Evolutionary conservation across 2,113 vertebrate species (phyloP), one percentile per base, ranked within the genome.

Genomic region (Edolisoma coerulescens): DNA sequence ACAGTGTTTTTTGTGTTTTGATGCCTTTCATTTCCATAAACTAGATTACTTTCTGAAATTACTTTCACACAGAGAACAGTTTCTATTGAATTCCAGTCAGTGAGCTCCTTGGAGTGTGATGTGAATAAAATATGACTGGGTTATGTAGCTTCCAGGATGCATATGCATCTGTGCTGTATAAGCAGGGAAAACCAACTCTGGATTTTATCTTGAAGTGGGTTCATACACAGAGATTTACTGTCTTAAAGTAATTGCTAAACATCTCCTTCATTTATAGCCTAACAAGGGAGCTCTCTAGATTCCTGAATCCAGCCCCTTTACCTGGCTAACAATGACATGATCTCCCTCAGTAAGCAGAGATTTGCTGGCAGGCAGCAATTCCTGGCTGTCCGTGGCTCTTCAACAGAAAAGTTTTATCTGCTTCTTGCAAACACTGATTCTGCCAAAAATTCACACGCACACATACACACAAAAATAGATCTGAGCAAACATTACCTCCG

Each of bases 21-120:
- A 98, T 98, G 98, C 97, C 97, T 98, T 98, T 98, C 98, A 98
- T 98, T 98, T 98, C 98, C 98, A 98, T 98, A 98, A 98, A 98
- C 98, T 98, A 98, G 98, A 98, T 98, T 98, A 98, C 98, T 98
- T 98, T 98, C 98, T 98, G 98, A 98, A 98, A 98, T 98, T 98
- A 98, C 98, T 98, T 98, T 98, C 98, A 98, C 97, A 98, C 98
- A 98, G 98, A 98, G 98, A 98, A 97, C 97, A 95, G 97, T 98
- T 98, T 97, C 98, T 98, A 98, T 98, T 98, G 98, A 98, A 98
- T 98, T 98, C 97, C 95, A 98, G 97, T 98, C 98, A 98, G 98
- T 98, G 98, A 98, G 97, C 98, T 98, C 97, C 98, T 98, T 87
- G n/a, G 96, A 98, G 97, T 98, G 98, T 98, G 98, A 98, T 98